phyloP scores from a whole-genome alignment of 2,797 vertebrate species.

The Cephalopachus bancanus region DNA sequence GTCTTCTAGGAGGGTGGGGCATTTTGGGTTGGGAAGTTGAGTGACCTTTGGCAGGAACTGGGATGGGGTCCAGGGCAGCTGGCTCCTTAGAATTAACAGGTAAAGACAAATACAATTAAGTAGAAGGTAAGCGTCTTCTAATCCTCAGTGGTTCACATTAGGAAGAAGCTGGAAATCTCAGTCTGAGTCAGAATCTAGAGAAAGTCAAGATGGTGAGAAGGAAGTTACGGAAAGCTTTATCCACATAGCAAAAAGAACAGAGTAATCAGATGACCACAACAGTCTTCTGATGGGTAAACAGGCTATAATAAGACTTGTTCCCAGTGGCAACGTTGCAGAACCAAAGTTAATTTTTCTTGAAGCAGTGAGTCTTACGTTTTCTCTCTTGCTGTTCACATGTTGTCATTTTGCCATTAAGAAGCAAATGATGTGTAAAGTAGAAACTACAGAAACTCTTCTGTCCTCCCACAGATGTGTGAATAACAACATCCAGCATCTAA shows the following conservation, averaged over 20 bases:
- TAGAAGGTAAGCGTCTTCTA: neutral
- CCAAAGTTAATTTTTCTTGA: conserved; percentile 8
- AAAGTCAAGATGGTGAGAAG: neutral
- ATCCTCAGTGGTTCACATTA: neutral
- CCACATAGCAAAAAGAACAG: neutral
- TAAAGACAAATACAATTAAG: neutral
- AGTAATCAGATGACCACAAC: neutral
- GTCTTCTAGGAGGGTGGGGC: neutral
- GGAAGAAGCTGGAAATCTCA: neutral
- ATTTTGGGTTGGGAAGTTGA: neutral
- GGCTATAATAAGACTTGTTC: neutral
- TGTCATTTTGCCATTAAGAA: conserved; percentile 20
- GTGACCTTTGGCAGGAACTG: neutral
- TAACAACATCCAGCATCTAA: neutral
- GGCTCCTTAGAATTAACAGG: neutral
- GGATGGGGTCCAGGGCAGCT: too few relatives aligned
- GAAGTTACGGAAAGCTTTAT: neutral
- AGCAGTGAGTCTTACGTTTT: conserved; percentile 13
- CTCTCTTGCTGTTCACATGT: neutral
- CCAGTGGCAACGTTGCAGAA: neutral
- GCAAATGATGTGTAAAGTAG: conserved; percentile 24
- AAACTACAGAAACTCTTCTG: neutral
- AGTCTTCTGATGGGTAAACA: neutral
- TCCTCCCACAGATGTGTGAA: conserved; percentile 20
- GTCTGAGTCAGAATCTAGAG: neutral